phyloP scores from a whole-genome alignment of 1,140 invertebrate species.

The Trichonephila inaurata region DNA sequence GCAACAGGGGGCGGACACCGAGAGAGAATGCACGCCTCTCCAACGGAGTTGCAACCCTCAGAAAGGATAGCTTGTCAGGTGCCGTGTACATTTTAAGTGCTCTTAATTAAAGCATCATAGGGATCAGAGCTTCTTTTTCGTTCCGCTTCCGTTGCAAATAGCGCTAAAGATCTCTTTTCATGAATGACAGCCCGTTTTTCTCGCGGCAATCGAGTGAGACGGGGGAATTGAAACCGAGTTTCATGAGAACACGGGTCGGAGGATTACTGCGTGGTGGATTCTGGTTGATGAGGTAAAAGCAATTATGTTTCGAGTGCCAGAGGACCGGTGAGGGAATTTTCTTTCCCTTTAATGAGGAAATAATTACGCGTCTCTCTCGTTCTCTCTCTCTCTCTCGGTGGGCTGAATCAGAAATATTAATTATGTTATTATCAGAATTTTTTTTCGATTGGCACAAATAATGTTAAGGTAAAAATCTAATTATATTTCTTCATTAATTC shows the following conservation, averaged over 20 bases:
- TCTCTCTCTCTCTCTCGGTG: not conserved
- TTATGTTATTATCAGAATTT: not conserved
- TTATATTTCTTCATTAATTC: not conserved
- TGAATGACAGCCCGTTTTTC: slow-evolving; percentile 55
- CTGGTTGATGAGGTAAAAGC: slow-evolving; percentile 13
- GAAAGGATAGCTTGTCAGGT: slow-evolving; percentile 60
- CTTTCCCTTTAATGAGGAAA: slow-evolving; percentile 28
- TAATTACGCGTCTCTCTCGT: not conserved
- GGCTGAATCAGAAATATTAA: slow-evolving; percentile 12
- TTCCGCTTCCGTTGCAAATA: slow-evolving; percentile 33
- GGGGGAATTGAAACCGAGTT: slow-evolving; percentile 36
- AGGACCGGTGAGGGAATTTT: slow-evolving; percentile 26
- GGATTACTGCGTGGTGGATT: slow-evolving; percentile 8
- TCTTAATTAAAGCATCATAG: slow-evolving; percentile 63
- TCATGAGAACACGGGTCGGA: slow-evolving; percentile 12
- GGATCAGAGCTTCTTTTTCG: slow-evolving; percentile 21
- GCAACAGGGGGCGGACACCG: slow-evolving; percentile 4
- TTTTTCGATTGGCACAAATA: not conserved
- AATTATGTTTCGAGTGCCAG: slow-evolving; percentile 39
- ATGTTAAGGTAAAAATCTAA: not conserved
- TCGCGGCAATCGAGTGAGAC: not conserved
- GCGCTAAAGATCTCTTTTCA: slow-evolving; percentile 38
- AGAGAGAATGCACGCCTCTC: slow-evolving; percentile 7
- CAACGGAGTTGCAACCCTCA: not conserved
- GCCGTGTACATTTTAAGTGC: slow-evolving; percentile 68